Evolutionary conservation across 1,140 invertebrate genomes (phyloP).

Genomic region (Physella acuta): DNA sequence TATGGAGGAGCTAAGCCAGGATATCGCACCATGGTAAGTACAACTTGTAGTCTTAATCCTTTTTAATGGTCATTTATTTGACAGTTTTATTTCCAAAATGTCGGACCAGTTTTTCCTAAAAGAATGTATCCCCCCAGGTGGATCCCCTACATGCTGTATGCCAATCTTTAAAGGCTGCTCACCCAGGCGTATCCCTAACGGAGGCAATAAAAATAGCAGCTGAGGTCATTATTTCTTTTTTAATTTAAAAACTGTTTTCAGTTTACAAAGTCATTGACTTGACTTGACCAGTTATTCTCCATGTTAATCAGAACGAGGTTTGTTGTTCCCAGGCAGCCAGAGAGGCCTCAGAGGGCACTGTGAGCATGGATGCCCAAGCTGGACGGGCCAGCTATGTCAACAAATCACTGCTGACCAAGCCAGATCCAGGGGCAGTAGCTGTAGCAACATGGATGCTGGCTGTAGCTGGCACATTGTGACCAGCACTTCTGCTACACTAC

Average conservation of each 20-base stretch:
- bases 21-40: slow-evolving; percentile 73
- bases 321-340: slow-evolving; percentile 58
- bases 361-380: slow-evolving; percentile 64
- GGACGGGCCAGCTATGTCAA: slow-evolving; percentile 62
- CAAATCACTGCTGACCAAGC: slow-evolving; percentile 39
- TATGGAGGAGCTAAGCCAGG: slow-evolving; percentile 75
- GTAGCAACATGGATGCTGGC: slow-evolving; percentile 68
- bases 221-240: slow-evolving; percentile 25
- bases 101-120: no score
- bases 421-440: slow-evolving; percentile 73
- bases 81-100: no score
- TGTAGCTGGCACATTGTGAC: slow-evolving; percentile 42
- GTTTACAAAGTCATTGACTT: no score
- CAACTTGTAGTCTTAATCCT: no score
- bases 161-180: neutral
- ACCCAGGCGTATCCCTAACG: neutral
- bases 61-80: no score
- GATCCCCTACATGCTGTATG: slow-evolving; percentile 59
- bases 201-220: slow-evolving; percentile 27
- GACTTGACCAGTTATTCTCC: no score
- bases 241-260: no score
- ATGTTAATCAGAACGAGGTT: no score
- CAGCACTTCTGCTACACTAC: no score
- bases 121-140: slow-evolving; percentile 60
- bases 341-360: slow-evolving; percentile 63